These are phyloP conservation scores for Mirounga angustirostris DNA, from an alignment of 2,113 vertebrate genomes.

Conservation along the genomic window DNA sequence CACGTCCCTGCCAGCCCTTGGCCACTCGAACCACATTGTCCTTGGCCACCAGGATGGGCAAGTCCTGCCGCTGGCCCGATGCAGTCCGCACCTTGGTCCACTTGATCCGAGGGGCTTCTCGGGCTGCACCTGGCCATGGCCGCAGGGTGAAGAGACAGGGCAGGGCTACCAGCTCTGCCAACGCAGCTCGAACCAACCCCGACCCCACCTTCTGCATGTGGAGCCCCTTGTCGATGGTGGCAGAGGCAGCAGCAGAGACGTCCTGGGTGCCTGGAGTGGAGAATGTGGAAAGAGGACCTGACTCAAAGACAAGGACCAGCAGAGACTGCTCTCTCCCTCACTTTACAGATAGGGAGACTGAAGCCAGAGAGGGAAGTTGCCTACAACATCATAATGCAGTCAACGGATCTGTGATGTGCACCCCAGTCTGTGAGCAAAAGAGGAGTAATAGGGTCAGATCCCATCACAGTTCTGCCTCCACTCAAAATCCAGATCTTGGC, in stretches of 20 bases:
- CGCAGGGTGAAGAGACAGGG: constrained; percentile 94
- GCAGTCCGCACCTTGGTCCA: constrained; percentile 97
- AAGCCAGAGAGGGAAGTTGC: neutral
- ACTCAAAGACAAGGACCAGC: neutral
- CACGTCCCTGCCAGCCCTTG: constrained; percentile 94
- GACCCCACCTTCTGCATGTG: constrained; percentile 93
- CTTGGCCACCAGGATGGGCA: constrained; percentile 95
- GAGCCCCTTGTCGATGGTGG: constrained; percentile 89
- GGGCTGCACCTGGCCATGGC: constrained; percentile 71
- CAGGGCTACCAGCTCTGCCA: constrained; percentile 92
- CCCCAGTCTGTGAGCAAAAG: neutral
- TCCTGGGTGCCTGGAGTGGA: constrained; percentile 85
- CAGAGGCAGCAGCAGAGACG: neutral
- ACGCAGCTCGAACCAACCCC: constrained; percentile 88
- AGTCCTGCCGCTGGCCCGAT: constrained; percentile 90
- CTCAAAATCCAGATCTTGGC: neutral
- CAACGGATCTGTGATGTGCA: neutral
- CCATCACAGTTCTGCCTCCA: neutral
- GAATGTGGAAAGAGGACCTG: neutral
- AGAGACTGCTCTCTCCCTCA: neutral
- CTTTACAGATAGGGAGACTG: neutral
- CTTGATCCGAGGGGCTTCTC: constrained; percentile 94
- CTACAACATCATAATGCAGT: neutral
- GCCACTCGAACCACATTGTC: constrained; percentile 95
- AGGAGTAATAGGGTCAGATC: neutral